Conservation (phyloP, 1,140 invertebrate genomes). For the Manduca sexta region DNA sequence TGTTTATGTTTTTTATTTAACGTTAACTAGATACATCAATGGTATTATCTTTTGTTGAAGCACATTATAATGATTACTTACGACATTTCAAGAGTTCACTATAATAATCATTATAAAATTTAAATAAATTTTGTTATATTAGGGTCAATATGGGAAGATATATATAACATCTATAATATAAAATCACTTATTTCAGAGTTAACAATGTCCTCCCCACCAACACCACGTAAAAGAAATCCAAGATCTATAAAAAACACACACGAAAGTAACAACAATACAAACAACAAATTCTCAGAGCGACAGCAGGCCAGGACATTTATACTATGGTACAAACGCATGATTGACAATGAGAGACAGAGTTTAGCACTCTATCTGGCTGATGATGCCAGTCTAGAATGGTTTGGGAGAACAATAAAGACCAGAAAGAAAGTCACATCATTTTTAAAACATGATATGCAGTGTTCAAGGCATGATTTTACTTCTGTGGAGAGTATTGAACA, state of each 20-base stretch:
- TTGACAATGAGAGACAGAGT: constrained; percentile 60
- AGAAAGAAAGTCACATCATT: constrained; percentile 66
- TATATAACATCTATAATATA: too few species aligned
- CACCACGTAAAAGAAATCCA: constrained; percentile 23
- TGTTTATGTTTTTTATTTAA: too few species aligned
- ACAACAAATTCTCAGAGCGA: constrained; percentile 27
- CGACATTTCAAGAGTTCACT: too few species aligned
- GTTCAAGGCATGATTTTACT: constrained; percentile 59
- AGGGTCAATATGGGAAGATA: too few species aligned
- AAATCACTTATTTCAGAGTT: constrained; percentile 26
- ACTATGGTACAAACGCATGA: constrained; percentile 58
- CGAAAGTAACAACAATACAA: constrained; percentile 34
- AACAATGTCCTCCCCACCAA: constrained; percentile 41
- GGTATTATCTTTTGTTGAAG: too few species aligned
- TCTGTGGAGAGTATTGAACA: constrained; percentile 52
- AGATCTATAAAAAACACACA: constrained; percentile 17
- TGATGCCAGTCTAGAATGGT: constrained; percentile 73
- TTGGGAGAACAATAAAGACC: constrained; percentile 73
- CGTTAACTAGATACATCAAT: too few species aligned
- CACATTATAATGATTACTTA: too few species aligned
- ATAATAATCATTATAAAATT: too few species aligned
- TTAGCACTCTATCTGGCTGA: constrained; percentile 68
- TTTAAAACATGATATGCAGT: constrained; percentile 61
- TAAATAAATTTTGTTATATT: too few species aligned
- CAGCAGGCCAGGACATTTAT: constrained; percentile 51